Base-by-base conservation (phyloP, 2,113 vertebrate species). In the Prionailurus bengalensis region DNA sequence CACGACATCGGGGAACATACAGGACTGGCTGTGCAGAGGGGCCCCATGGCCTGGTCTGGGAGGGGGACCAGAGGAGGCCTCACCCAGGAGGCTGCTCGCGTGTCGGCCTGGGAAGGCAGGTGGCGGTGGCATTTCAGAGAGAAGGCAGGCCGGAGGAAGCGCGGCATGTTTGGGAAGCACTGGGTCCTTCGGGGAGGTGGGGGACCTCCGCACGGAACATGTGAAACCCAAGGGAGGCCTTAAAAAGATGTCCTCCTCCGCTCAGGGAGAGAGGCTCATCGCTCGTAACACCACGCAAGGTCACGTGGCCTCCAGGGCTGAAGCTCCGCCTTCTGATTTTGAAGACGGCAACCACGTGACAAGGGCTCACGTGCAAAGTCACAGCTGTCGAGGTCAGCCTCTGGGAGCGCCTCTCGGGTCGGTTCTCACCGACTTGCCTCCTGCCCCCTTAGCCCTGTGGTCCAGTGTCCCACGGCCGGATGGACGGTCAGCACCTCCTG, bases 1-100 rank as follows among this genome's bases (percentile, higher is more conserved):
- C 4, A 1, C 12, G 5, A 3, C 3, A 2, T 9, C 55, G 33
- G n/a, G n/a, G 73, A 17, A 19, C 36, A 1, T 5, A 3, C 10
- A 14, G 36, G 25, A 31, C 4, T 27, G 48, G 68, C 23, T 48
- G 23, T 39, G 25, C 25, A 61, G 36, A 76, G 58, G 45, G 42
- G 17, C 4, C 70, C 71, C 13, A 7, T 1, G 48, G 66, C 36
- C 78, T 7, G 4, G 1, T 36, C 68, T 58, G 9, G 23, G 58
- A 39, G 6, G 23, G 58, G 51, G 31, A 23, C 13, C 10, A 16
- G 55, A 21, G 19, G 33, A 23, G 1, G 66, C 5, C 1, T 71
- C 51, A 4, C 31, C 4, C 0, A 63, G 84, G 31, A 39, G 36
- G 1, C 0, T 2, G 1, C 3, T 29, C 42, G 23, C 5, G 5